Conservation (phyloP, 2,888 invertebrate genomes). For the Polietes domitor region DNA sequence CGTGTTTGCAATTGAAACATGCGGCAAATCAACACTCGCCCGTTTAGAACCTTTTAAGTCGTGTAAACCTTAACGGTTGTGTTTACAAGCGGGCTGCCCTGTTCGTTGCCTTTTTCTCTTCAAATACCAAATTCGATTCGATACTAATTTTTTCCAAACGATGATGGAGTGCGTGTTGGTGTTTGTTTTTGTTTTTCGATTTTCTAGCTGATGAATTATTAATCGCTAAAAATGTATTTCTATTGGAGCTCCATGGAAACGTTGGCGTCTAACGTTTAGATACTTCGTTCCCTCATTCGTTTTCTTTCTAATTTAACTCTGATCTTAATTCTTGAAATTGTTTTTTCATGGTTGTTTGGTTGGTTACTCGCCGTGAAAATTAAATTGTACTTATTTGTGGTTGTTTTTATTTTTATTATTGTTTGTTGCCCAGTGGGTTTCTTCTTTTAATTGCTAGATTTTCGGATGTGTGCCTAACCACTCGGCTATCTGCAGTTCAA, state of each 20-base stretch:
- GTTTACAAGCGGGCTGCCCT: no score
- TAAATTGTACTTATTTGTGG: constrained; percentile 21
- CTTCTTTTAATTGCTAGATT: constrained; percentile 11
- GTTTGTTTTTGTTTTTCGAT: neutral
- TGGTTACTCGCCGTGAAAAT: neutral
- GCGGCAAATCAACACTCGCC: neutral
- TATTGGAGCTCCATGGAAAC: neutral
- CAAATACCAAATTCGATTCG: neutral
- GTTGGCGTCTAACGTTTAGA: no score
- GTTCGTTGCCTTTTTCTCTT: no score
- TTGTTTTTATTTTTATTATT: no score
- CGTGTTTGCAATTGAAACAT: neutral
- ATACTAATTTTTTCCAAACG: neutral
- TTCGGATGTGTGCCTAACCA: neutral
- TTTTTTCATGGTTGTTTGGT: neutral
- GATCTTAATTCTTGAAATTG: neutral
- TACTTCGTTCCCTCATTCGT: no score
- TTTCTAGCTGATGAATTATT: neutral
- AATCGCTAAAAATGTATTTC: neutral
- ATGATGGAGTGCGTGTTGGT: neutral
- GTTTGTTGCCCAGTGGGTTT: constrained; percentile 5
- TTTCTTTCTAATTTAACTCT: neutral
- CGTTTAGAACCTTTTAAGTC: no score
- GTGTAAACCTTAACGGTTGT: neutral
- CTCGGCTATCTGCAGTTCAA: neutral